phyloP scores from a whole-genome alignment of 2,888 invertebrate species.

The Trachelus stipa region DNA sequence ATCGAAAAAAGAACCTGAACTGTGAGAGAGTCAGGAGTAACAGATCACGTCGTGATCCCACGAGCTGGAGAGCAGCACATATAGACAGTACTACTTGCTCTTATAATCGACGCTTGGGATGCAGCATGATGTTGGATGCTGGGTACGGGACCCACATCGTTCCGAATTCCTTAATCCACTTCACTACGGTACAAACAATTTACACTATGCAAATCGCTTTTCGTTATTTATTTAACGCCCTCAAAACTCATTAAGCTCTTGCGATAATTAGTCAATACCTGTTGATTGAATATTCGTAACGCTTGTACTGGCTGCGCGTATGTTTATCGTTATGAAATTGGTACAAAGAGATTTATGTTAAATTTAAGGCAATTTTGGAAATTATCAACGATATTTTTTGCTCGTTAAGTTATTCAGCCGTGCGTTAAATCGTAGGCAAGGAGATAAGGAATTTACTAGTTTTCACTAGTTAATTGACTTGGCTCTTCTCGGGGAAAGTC shows the following conservation, averaged over 20 bases:
- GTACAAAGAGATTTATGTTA: background rate
- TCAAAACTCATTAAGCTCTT: background rate
- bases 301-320: background rate
- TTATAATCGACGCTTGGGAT: background rate
- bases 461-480: background rate
- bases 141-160: background rate
- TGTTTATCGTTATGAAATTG: background rate
- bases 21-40: background rate
- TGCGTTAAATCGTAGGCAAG: background rate
- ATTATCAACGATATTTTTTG: background rate
- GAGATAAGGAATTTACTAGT: background rate
- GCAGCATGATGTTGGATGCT: background rate
- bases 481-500: background rate
- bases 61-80: background rate
- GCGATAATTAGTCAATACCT: background rate
- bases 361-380: background rate
- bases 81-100: background rate
- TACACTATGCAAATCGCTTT: no score
- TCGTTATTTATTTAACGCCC: background rate
- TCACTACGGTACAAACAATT: no score
- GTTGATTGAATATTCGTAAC: background rate
- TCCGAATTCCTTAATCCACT: background rate
- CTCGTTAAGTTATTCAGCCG: background rate
- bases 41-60: background rate
- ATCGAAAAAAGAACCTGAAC: slow-evolving; percentile 46